phyloP scores from a whole-genome alignment of 2,113 vertebrate genomes.

The Conger conger region DNA sequence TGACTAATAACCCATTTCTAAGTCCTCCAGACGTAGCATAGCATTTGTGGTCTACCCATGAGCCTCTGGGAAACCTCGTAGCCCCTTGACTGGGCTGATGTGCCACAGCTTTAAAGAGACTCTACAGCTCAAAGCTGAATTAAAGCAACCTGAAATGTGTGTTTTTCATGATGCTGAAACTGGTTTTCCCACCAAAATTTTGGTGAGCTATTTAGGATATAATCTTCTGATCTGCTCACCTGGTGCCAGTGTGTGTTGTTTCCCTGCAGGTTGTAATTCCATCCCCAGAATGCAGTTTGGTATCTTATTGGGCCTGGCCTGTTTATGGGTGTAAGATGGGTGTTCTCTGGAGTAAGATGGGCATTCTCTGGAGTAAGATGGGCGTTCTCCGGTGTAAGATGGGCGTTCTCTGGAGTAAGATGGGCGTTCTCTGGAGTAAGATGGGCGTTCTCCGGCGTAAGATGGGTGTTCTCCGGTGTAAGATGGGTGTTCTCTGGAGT shows the following conservation, averaged over 20 bases:
- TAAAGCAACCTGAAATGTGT: background rate
- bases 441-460: too few species aligned
- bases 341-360: too few species aligned
- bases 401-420: too few species aligned
- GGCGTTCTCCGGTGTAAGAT: too few species aligned
- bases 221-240: background rate
- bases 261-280: slow-evolving; percentile 52
- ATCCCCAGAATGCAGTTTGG: slow-evolving; percentile 60
- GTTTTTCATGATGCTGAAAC: background rate
- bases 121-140: background rate
- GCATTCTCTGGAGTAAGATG: too few species aligned
- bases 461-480: too few species aligned
- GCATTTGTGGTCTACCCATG: background rate
- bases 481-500: too few species aligned
- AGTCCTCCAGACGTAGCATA: background rate
- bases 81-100: background rate
- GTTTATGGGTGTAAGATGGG: too few species aligned
- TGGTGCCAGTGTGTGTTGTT: background rate
- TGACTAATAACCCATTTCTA: background rate
- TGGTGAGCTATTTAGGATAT: background rate
- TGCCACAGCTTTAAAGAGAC: background rate
- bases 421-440: too few species aligned
- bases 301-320: slow-evolving; percentile 60
- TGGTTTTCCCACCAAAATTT: background rate
- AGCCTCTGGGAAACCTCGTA: background rate